Base-by-base conservation (phyloP, 2,113 vertebrate species). In the Hiodon tergisus region DNA sequence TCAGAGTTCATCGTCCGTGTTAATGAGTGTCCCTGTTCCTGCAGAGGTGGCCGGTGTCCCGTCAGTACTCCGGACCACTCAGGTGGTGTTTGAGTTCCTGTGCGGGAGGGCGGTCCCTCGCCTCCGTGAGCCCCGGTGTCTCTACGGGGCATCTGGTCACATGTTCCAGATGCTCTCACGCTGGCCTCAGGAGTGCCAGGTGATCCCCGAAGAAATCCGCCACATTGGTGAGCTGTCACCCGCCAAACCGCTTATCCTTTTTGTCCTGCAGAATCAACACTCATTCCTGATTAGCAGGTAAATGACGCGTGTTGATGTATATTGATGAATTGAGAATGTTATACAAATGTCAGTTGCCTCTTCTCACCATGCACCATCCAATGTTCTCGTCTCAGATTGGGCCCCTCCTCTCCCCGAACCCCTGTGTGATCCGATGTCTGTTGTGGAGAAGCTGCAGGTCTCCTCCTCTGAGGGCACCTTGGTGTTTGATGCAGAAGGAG, bases 111-210 rank as follows among this genome's bases (percentile, higher is more conserved):
- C 84, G 68, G 80, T 88, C 5, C 82, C 82, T n/a, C 81, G 78
- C 5, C 83, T 91, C 73, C 73, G 65, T 10, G 79, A 88, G 69
- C 87, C 87, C 69, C 82, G 86, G 7, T 86, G 86, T 80, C 86
- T 87, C 13, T 88, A 85, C 65, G 85, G 87, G 8, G 79, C 78
- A 0, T 83, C 80, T 14, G 80, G 83, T 63, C 77, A 67, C 4
- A 63, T 80, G 58, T 86, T 85, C 0, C 83, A 89, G 72, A 86
- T 81, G 4, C 73, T 86, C 14, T 80, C 87, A 58, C 80, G 87
- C 51, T 92, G 91, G 90, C 90, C 90, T 0, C 85, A 89, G 60
- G 88, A 91, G 3, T 91, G 84, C 80, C 87, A 90, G 74, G 89
- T 92, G 60, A 81, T 90, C 57, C 85, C 86, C 79, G 85, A 87